These are phyloP conservation scores for Lissocephala sabroskyi DNA, from an alignment of 2,888 invertebrate species.

Conservation along the genomic window DNA sequence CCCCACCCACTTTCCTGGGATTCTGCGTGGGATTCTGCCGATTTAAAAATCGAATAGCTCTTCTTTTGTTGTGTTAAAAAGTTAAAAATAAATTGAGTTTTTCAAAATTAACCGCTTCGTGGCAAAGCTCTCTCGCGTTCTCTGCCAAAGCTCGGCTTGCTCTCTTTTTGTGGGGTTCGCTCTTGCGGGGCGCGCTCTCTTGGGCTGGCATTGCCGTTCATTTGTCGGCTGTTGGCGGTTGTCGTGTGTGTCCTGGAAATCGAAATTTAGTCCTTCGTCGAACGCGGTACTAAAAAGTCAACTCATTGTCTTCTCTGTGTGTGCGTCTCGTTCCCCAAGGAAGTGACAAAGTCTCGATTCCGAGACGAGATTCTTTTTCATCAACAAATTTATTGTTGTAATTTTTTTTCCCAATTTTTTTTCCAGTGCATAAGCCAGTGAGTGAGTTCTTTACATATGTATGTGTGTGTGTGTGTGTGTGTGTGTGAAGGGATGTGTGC, in stretches of 20 bases:
- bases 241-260: conserved; percentile 13
- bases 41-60: too few species aligned
- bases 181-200: conserved; percentile 6
- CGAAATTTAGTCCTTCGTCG: conserved; percentile 50
- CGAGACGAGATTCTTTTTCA: not conserved
- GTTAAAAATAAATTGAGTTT: too few species aligned
- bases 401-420: conserved; percentile 1
- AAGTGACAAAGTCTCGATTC: too few species aligned
- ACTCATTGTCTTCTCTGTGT: conserved; percentile 10
- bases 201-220: not conserved
- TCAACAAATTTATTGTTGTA: not conserved
- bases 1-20: too few species aligned
- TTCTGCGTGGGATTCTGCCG: too few species aligned
- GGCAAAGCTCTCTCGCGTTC: not conserved
- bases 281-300: conserved; percentile 54
- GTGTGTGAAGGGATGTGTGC: conserved; percentile 17
- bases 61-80: too few species aligned
- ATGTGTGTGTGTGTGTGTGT: conserved; percentile 14
- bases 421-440: not conserved
- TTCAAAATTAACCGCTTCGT: not conserved
- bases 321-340: not conserved
- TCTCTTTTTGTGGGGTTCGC: not conserved
- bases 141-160: not conserved
- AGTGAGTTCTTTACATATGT: too few species aligned
- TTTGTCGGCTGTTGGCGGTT: not conserved